Evolutionary conservation across 2,797 vertebrate species (phyloP).

Genomic region (Platyrinchus mystaceus): DNA sequence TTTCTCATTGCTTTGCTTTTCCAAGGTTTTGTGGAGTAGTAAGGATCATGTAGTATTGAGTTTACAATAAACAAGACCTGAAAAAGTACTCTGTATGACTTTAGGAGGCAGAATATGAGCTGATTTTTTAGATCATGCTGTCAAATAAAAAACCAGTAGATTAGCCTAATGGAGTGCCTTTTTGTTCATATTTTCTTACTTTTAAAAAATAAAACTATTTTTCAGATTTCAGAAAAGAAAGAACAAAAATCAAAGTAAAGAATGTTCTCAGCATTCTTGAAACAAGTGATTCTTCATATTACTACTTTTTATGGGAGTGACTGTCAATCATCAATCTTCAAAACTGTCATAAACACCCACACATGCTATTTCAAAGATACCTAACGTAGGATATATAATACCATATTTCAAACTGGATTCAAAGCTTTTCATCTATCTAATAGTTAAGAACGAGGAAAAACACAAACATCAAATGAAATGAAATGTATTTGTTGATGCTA

Average conservation of each 20-base stretch:
- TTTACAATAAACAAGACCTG: background rate
- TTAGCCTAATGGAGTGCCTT: background rate
- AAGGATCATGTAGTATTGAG: background rate
- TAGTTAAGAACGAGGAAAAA: conserved; percentile 65
- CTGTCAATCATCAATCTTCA: conserved; percentile 54
- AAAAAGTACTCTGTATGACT: background rate
- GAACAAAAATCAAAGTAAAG: background rate
- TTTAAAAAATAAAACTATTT: conserved; percentile 30
- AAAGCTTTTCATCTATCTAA: conserved; percentile 27
- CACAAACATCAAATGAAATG: conserved; percentile 60
- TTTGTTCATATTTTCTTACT: conserved; percentile 15
- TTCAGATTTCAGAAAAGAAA: background rate
- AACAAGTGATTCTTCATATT: conserved; percentile 45
- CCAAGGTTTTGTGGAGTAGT: background rate
- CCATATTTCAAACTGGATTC: conserved; percentile 36
- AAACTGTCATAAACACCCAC: conserved; percentile 62
- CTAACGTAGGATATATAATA: conserved; percentile 44
- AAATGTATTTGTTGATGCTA: conserved; percentile 62
- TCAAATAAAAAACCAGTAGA: background rate
- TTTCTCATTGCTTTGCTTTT: background rate
- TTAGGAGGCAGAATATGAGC: background rate
- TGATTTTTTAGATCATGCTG: background rate
- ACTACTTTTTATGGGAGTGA: conserved; percentile 53
- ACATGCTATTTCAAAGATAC: conserved; percentile 58
- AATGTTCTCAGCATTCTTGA: conserved; percentile 30